Evolutionary conservation across 2,797 vertebrate species (phyloP), one percentile per base, ranked within the genome.

Genomic region (Holocentrus rufus): DNA sequence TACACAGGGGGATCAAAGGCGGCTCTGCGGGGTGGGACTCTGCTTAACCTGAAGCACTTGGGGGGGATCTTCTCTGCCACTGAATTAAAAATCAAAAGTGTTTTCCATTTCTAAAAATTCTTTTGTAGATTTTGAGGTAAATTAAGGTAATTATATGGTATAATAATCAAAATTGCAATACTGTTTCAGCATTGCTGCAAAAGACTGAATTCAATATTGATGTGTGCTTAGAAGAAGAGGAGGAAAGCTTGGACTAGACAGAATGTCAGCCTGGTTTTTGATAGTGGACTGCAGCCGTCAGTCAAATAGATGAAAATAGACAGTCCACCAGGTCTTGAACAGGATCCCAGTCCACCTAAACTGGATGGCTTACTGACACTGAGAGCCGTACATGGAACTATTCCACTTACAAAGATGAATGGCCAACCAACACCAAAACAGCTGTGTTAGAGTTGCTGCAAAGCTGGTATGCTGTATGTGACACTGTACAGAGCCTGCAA

Each of bases 1-100:
- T 54, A 69, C 66, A 57, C 64, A 66, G 66, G 44, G 42, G 70
- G 55, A 70, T 87, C 39, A 84, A 63, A 81, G 55, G 53, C 44
- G 54, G 60, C 80, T 60, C 81, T 77, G 69, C 54, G 62, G 83
- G 78, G 65, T 73, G 62, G 83, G 78, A 62, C 72, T 79, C 67
- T 68, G 39, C 30, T 75, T 44, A 76, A 71, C 80, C 85, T 69
- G 75, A 70, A 72, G 60, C 13, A n/a, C 55, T 52, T 66, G 65
- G 50, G 39, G 54, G 61, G 76, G 50, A 65, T 44, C 34, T 30
- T 11, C 2, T 27, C 30, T 54, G 34, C 62, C 22, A 27, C 14
- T 27, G 6, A 25, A 8, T 31, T 54, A 36, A 9, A 57, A 39
- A 10, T 9, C 9, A 39, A 9, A 39, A 39, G 11, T 39, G 1